Conservation (phyloP, 1,140 invertebrate species). For the Akabosia matsudoensis region DNA sequence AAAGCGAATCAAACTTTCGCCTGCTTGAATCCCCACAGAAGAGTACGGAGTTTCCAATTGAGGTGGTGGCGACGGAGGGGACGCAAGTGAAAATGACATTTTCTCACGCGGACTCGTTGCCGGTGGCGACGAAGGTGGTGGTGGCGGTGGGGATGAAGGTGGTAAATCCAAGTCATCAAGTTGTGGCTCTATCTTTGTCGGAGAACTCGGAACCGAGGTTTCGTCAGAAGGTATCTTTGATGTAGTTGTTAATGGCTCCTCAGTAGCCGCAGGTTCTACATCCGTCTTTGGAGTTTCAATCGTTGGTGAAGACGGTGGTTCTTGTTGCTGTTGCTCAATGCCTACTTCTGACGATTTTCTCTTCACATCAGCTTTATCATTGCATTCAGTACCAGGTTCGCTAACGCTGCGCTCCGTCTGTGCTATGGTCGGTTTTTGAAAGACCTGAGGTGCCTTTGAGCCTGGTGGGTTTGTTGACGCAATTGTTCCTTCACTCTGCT, state of each 20-base stretch:
- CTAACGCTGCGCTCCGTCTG: too few species aligned
- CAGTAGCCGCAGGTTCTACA: neutral
- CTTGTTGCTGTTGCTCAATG: neutral
- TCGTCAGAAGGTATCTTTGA: neutral
- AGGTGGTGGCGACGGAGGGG: neutral
- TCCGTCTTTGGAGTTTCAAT: neutral
- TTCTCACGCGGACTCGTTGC: neutral
- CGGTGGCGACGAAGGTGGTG: neutral
- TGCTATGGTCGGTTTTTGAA: neutral
- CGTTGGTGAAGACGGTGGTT: neutral
- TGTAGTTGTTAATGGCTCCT: neutral
- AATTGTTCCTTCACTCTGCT: neutral
- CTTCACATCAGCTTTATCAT: too few species aligned
- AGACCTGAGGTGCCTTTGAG: neutral
- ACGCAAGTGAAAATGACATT: neutral
- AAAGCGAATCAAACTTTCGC: conserved; percentile 44
- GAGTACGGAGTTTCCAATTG: conserved; percentile 5
- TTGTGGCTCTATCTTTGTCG: neutral
- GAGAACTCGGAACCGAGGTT: neutral
- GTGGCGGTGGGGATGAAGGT: neutral
- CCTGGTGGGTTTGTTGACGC: neutral
- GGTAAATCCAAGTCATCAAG: neutral
- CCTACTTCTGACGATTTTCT: too few species aligned
- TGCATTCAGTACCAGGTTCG: too few species aligned
- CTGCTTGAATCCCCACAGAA: conserved; percentile 45